Conservation (phyloP, 2,888 invertebrate species). For the Folsomia candida region DNA sequence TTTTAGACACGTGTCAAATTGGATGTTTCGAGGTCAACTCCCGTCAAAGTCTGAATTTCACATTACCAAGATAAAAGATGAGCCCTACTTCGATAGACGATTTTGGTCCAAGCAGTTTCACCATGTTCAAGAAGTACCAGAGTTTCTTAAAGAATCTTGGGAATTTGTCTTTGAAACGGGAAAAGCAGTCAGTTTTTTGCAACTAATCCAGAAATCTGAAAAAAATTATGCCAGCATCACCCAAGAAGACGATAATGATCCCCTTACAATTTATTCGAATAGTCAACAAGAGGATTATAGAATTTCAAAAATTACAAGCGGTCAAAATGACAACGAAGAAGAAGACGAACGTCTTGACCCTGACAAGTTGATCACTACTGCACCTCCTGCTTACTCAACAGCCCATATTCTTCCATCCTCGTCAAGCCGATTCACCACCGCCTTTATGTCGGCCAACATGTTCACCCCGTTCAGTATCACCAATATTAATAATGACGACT, state of each 20-base stretch:
- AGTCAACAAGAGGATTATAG: not conserved
- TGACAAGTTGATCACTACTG: constrained; percentile 23
- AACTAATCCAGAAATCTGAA: constrained; percentile 29
- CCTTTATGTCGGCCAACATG: not conserved
- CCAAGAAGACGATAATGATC: not conserved
- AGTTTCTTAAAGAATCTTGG: constrained; percentile 36
- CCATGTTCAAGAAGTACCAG: constrained; percentile 44
- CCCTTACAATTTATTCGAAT: not conserved
- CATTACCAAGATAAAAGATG: constrained; percentile 27
- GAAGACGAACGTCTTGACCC: constrained; percentile 39
- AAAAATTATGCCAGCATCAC: too few relatives aligned
- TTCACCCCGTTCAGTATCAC: too few relatives aligned
- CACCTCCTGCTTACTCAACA: constrained; percentile 25
- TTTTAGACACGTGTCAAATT: constrained; percentile 47
- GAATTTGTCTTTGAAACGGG: constrained; percentile 46
- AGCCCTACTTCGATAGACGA: constrained; percentile 36
- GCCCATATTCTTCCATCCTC: not conserved
- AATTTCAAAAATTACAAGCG: not conserved
- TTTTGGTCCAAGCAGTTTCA: constrained; percentile 48
- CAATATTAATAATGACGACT: too few relatives aligned
- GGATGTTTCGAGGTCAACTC: constrained; percentile 46
- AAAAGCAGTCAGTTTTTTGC: constrained; percentile 42
- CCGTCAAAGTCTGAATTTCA: constrained; percentile 42
- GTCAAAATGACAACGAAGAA: not conserved
- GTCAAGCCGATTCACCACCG: not conserved